Conservation (phyloP, 2,888 invertebrate species). For the Fragum whitleyi region DNA sequence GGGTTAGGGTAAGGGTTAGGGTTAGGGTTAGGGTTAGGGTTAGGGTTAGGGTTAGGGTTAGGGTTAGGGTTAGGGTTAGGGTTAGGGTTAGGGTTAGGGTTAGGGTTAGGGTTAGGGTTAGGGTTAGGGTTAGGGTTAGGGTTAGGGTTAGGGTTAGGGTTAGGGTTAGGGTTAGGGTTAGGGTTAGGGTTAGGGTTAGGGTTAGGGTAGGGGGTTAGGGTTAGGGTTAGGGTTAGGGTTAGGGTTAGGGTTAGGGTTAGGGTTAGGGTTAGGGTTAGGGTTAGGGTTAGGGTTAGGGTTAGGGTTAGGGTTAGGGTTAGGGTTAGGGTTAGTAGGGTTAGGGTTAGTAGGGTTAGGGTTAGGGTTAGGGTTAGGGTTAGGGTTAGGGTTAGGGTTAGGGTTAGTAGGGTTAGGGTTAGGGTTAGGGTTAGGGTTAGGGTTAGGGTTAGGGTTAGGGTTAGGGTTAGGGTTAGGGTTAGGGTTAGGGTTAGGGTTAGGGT, state of each 20-base stretch:
- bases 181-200: conserved; percentile 61
- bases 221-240: conserved; percentile 71
- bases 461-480: conserved; percentile 71
- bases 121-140: conserved; percentile 62
- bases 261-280: conserved; percentile 66
- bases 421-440: conserved; percentile 68
- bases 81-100: conserved; percentile 57
- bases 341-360: too few species aligned
- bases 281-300: conserved; percentile 62
- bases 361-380: conserved; percentile 69
- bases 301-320: conserved; percentile 58
- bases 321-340: too few species aligned
- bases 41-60: conserved; percentile 65
- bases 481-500: conserved; percentile 70
- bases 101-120: conserved; percentile 59
- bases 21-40: conserved; percentile 69
- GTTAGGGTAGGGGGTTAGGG: conserved; percentile 60
- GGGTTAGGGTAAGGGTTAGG: conserved; percentile 66
- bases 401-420: conserved; percentile 63
- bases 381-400: conserved; percentile 67
- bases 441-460: conserved; percentile 65
- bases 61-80: conserved; percentile 62
- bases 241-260: conserved; percentile 67
- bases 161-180: conserved; percentile 64
- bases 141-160: conserved; percentile 59